phyloP scores from a whole-genome alignment of 2,888 invertebrate species.

The Cremastinae sp. region DNA sequence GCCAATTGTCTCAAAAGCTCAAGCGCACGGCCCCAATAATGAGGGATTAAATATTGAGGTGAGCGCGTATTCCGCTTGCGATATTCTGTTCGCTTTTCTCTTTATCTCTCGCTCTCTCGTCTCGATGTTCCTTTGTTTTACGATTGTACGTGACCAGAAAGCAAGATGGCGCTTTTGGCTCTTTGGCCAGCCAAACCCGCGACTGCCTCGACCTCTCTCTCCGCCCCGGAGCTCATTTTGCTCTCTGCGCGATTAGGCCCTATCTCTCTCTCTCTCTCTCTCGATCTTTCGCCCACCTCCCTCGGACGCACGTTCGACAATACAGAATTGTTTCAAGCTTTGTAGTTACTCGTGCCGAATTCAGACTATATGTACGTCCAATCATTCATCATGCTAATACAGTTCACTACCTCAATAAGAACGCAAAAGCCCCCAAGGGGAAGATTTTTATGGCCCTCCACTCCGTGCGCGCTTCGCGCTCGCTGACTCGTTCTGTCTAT shows the following conservation, averaged over 20 bases:
- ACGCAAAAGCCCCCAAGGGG: too few species aligned
- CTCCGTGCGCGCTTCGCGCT: too few species aligned
- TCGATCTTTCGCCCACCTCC: constrained; percentile 43
- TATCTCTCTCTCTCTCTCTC: constrained; percentile 62
- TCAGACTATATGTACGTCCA: constrained; percentile 2
- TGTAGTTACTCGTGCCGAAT: constrained; percentile 40
- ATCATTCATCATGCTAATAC: constrained; percentile 47
- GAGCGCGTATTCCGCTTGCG: constrained; percentile 71
- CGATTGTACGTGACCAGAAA: constrained; percentile 79
- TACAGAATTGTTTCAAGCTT: constrained; percentile 51
- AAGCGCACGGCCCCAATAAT: constrained; percentile 75
- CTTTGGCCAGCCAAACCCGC: constrained; percentile 42
- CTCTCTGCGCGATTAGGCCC: constrained; percentile 70
- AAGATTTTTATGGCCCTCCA: too few species aligned
- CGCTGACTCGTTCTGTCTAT: background rate
- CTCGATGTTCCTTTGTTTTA: constrained; percentile 79
- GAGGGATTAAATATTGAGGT: constrained; percentile 80
- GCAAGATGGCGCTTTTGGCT: constrained; percentile 73
- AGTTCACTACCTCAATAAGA: too few species aligned
- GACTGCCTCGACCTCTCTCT: constrained; percentile 11
- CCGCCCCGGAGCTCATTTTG: constrained; percentile 23
- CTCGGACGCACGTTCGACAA: constrained; percentile 53
- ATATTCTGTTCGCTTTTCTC: constrained; percentile 38
- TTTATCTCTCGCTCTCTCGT: constrained; percentile 59
- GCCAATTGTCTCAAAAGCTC: constrained; percentile 79